Conservation (phyloP, 2,113 vertebrate species). For the Ariopsis seemanni region DNA sequence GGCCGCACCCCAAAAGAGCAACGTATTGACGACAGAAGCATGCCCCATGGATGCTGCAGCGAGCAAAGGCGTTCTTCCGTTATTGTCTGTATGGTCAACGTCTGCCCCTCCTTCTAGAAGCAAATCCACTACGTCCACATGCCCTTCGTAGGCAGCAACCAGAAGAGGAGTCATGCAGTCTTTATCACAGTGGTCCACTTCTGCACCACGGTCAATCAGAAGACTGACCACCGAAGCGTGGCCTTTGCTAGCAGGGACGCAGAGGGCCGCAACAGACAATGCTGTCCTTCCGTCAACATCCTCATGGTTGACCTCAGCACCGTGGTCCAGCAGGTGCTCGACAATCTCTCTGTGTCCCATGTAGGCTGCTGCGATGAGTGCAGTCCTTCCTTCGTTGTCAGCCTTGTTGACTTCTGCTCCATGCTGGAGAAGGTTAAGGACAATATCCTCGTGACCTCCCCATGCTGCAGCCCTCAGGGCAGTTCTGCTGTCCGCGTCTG, state of each 20-base stretch:
- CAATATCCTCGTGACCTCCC: conserved; percentile 97
- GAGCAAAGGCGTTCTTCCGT: conserved; percentile 92
- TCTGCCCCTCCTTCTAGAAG: conserved; percentile 95
- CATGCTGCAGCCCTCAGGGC: conserved; percentile 92
- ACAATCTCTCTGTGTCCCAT: conserved; percentile 98
- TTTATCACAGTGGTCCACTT: conserved; percentile 96
- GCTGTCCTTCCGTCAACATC: conserved; percentile 94
- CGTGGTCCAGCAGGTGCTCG: conserved; percentile 91
- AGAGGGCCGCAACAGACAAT: conserved; percentile 92
- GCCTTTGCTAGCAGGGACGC: conserved; percentile 93
- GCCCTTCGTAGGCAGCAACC: conserved; percentile 96
- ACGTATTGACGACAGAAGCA: conserved; percentile 90
- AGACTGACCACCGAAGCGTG: conserved; percentile 94
- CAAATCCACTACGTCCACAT: conserved; percentile 93
- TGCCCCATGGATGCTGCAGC: conserved; percentile 98
- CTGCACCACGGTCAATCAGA: conserved; percentile 89
- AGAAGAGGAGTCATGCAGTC: conserved; percentile 97
- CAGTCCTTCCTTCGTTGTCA: conserved; percentile 93
- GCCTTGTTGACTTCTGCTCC: conserved; percentile 96
- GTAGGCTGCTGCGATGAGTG: conserved; percentile 93
- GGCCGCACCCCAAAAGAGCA: conserved; percentile 96
- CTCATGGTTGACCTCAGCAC: conserved; percentile 92
- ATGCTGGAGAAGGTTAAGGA: conserved; percentile 92
- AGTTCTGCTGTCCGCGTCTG: conserved; percentile 90
- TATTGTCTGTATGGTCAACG: conserved; percentile 95